Base-by-base conservation (phyloP, 1,140 invertebrate species). In the Pygmarrhopalites habei region DNA sequence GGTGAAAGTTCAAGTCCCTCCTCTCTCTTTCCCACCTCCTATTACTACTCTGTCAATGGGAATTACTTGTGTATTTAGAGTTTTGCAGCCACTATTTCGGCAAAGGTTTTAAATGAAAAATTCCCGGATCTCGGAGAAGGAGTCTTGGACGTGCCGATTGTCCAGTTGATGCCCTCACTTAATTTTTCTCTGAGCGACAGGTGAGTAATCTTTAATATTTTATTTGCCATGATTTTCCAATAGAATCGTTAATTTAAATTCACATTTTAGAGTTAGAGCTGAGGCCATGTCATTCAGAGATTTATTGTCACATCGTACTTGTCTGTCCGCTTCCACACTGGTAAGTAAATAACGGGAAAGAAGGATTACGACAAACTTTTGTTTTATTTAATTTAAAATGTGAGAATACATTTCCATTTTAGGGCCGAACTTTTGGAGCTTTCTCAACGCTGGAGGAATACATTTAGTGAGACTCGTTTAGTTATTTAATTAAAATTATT, bases 181-280 rank as follows among this genome's bases (percentile, higher is more conserved):
- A 63, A 67, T 25, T 63, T 67, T 32, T 62, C 61, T 29, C 32
- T 67, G 3, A 59, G 52, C 17, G 65, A 66, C 39, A 26, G 65
- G 65, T 66, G 55, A n/a, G 32, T 14, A 59, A 29, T 17, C 41
- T 15, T 46, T 41, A 21, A 23, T 15, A 4, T 25, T 23, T 29
- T 19, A 2, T 32, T 2, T 12, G 7, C 30, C 43, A 17, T 1
- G 21, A 44, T 2, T 10, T 17, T 28, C 1, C 12, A 44, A 29
- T 47, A 28, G 12, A 2, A 46, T 26, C 19, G 10, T 2, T 26
- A 49, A n/a, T 23, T 23, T 49, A 39, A 15, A n/a, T 25, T 25
- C 26, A 4, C 4, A 44, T 41, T 41, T 39, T 30, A 66, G 64
- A 44, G 60, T 43, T 39, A 55, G 65, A 26, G 58, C 55, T 0